Evolutionary conservation across 1,140 invertebrate species (phyloP), one percentile per base, ranked within the genome.

Genomic region (Pogonomyrmex californicus): DNA sequence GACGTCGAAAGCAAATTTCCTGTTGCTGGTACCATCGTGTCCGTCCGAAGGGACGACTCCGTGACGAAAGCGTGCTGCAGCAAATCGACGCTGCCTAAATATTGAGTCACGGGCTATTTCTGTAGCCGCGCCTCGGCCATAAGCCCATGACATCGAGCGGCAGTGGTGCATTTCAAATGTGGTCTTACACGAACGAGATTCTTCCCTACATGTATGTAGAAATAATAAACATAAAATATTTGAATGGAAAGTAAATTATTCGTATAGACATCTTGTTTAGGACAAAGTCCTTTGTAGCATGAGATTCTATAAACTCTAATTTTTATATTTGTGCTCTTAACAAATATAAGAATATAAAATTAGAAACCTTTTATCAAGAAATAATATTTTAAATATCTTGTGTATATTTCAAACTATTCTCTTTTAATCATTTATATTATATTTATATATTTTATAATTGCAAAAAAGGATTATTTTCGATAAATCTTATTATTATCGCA

Each of bases 21-120:
- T 83, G 30, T 82, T 47, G n/a, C 38, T 38, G 41, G 12, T 47
- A 73, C 30, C 9, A 56, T 17, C 33, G 44, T 51, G 5, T 23
- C 12, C 63, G 44, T 78, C 12, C 60, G 38, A 47, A 23, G 33
- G 49, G 76, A 49, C 60, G 36, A n/a, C 47, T 76, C 12, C 51
- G 47, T 83, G 65, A 73, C 41, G 78, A 85, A 71, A 90, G 77
- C 62, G 36, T 66, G 14, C 76, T 63, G 73, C 70, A 76, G 71
- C 66, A 90, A 85, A 91, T 89, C 81, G 65, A 56, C 66, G 83
- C 87, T 90, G 88, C 86, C 91, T 90, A 92, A 92, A 92, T 92
- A 93, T 92, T 92, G 92, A 93, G 89, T 93, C 92, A 93, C 85
- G 4, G 49, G 86, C 85, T 92, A 93, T 91, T 93, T 91, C 76